phyloP scores from a whole-genome alignment of 2,797 vertebrate genomes.

The Xiphophorus birchmanni region DNA sequence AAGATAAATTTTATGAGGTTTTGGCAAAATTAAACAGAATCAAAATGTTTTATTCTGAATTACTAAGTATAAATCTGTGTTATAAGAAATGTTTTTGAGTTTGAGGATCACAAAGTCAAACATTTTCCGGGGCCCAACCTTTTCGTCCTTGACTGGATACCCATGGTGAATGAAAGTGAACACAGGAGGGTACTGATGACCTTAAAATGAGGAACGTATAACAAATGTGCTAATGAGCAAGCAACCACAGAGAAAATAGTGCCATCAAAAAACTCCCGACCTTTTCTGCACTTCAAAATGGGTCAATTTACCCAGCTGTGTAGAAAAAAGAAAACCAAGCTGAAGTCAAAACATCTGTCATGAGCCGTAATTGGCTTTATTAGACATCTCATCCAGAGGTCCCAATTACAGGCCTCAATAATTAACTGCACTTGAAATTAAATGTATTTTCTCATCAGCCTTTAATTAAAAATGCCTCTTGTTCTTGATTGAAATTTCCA shows the following conservation, averaged over 20 bases:
- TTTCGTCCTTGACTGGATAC: constrained; percentile 59
- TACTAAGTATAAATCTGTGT: constrained; percentile 1
- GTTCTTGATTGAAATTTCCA: constrained; percentile 89
- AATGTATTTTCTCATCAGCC: constrained; percentile 99
- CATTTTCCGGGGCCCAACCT: constrained; percentile 18
- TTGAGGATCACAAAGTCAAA: constrained; percentile 31
- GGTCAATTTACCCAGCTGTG: constrained; percentile 53
- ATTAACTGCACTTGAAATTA: constrained; percentile 99
- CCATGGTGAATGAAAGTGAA: constrained; percentile 67
- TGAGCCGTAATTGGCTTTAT: constrained; percentile 97
- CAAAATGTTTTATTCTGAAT: not conserved
- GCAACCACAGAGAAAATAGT: constrained; percentile 69
- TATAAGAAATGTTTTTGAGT: constrained; percentile 20
- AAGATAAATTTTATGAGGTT: not conserved
- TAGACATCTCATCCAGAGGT: constrained; percentile 91
- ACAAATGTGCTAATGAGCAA: constrained; percentile 73
- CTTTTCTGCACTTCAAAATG: constrained; percentile 51
- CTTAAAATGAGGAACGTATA: constrained; percentile 71
- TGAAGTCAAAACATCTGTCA: constrained; percentile 92
- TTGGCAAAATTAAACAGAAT: not conserved
- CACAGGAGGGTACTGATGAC: constrained; percentile 77
- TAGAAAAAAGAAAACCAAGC: constrained; percentile 49
- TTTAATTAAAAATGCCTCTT: constrained; percentile 94
- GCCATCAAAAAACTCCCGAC: constrained; percentile 47
- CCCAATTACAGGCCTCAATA: constrained; percentile 96